phyloP scores from a whole-genome alignment of 2,113 vertebrate species.

The Halcyon senegalensis region DNA sequence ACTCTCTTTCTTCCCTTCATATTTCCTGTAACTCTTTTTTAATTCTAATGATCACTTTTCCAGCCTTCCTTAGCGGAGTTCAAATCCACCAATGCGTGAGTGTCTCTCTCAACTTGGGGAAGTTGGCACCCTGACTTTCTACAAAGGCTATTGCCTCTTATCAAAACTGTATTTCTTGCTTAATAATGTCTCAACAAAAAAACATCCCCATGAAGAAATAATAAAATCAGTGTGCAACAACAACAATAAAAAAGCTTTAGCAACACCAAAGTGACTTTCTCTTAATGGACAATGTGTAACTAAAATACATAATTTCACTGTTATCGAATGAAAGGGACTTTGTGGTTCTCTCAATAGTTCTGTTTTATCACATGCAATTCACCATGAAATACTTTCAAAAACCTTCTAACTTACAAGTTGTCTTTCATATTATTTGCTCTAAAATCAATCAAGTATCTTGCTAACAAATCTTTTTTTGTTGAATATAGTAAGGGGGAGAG shows the following conservation, averaged over 20 bases:
- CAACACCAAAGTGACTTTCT: neutral
- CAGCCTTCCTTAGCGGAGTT: neutral
- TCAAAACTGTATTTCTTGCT: neutral
- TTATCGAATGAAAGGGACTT: neutral
- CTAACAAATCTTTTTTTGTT: neutral
- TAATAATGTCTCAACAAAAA: neutral
- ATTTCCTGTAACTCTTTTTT: neutral
- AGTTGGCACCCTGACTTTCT: neutral
- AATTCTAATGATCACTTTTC: neutral
- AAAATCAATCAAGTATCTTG: neutral
- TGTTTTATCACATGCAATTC: neutral
- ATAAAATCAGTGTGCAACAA: neutral
- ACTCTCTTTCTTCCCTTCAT: neutral
- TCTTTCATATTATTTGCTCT: neutral
- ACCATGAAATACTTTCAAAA: neutral
- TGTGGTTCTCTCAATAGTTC: neutral
- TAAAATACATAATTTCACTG: neutral
- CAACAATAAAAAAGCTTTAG: neutral
- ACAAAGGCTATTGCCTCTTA: neutral
- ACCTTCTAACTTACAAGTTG: neutral
- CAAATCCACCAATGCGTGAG: neutral
- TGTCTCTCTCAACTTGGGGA: neutral
- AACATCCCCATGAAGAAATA: neutral
- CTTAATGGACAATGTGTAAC: neutral
- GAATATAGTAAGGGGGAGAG: neutral